Evolutionary conservation across 37 sponge, comb jelly and placozoan genomes (phyloP).

Genomic region (Eunapius fragilis): DNA sequence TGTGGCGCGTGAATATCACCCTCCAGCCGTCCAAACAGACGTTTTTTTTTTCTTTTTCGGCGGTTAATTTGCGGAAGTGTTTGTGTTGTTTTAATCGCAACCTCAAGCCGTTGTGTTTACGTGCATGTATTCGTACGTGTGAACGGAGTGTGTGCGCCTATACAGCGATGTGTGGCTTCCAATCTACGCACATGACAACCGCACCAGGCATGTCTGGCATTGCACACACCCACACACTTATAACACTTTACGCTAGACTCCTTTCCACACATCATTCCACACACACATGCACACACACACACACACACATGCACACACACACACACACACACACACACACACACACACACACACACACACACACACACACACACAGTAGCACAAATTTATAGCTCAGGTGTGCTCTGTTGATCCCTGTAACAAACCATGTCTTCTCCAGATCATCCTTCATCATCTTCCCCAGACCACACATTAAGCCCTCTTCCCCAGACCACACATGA

Average conservation of each 20-base stretch:
- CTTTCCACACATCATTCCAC: not conserved
- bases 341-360: no score
- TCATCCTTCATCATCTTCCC: no score
- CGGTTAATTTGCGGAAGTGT: not conserved
- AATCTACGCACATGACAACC: not conserved
- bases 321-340: no score
- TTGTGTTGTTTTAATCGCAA: not conserved
- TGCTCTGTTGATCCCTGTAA: no score
- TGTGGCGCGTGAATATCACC: no score
- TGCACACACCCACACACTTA: not conserved
- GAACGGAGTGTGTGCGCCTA: constrained; percentile 1
- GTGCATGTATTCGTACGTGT: constrained; percentile 1
- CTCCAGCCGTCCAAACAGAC: no score
- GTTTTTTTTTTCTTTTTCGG: no score
- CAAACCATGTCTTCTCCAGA: no score
- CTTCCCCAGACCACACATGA: not conserved
- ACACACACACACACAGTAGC: no score
- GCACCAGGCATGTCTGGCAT: not conserved
- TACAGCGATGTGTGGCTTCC: not conserved
- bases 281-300: constrained; percentile 10
- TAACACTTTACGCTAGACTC: not conserved
- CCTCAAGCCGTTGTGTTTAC: not conserved
- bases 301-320: no score
- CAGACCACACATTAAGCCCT: not conserved
- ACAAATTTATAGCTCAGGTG: no score